Conservation (phyloP, 2,797 vertebrate genomes). For the Chiroxiphia lanceolata region DNA sequence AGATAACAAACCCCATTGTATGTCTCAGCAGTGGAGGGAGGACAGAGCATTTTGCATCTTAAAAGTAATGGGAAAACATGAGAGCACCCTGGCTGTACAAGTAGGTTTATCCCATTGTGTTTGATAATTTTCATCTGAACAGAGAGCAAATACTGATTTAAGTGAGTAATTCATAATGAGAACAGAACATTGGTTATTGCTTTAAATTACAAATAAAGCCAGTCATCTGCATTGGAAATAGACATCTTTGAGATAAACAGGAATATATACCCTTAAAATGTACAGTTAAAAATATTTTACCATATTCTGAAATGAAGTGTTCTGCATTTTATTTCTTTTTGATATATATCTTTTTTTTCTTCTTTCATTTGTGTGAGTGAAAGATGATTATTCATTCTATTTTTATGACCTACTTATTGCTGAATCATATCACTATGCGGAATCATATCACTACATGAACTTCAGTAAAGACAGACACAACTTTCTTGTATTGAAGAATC, state of each 20-base stretch:
- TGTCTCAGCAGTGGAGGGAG: neutral
- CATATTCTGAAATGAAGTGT: neutral
- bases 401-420: constrained; percentile 1
- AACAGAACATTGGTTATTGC: neutral
- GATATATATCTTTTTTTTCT: neutral
- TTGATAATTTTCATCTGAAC: neutral
- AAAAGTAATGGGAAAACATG: neutral
- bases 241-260: neutral
- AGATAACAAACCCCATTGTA: neutral
- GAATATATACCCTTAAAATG: neutral
- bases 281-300: neutral
- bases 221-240: neutral
- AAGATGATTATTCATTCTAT: neutral
- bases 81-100: neutral
- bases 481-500: constrained; percentile 34
- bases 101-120: neutral
- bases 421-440: neutral
- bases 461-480: neutral
- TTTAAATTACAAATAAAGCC: neutral
- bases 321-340: neutral
- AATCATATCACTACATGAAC: neutral
- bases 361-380: neutral
- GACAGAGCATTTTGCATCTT: neutral
- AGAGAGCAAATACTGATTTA: neutral
- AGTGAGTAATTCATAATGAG: neutral